Evolutionary conservation across 2,797 vertebrate genomes (phyloP), one percentile per base, ranked within the genome.

Genomic region (Carapus acus): DNA sequence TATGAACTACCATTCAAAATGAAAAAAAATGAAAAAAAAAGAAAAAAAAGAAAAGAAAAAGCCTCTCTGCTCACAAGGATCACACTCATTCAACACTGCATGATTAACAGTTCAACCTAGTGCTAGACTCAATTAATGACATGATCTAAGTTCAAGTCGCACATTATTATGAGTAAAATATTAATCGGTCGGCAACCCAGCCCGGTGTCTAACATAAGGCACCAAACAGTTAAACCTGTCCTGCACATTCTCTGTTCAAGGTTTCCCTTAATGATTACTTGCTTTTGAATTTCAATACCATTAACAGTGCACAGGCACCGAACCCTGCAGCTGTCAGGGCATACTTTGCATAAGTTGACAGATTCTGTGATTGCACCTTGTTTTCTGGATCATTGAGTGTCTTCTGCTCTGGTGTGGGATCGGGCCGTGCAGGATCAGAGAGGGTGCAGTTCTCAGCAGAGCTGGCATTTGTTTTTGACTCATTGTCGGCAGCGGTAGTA

Each of bases 261-360:
- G 37, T 68, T 48, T 46, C 27, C 16, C 23, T 42, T 79, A 72
- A 88, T 33, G 4, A 9, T 27, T 27, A 27, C 24, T 27, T 27
- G 24, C 83, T 64, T 60, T 68, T 88, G 15, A 80, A 66, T 77
- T 44, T 88, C 85, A 85, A 87, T 2, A 65, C 79, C 45, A 86
- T 3, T 43, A 88, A 43, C 57, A 85, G 50, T 2, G 77, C 83
- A 46, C 58, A 71, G 42, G 65, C 62, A 1, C 62, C 75, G 41
- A 88, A 51, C 24, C 76, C 81, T 46, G 72, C 79, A 15, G 79
- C 83, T 0, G 63, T 66, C 58, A 81, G 42, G 51, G 83, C 1
- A 50, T 78, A 82, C 62, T 79, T 80, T 44, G 48, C 27, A 5
- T 62, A 67, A 12, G 41, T 1, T 4, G 43, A 22, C 27, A 21